Evolutionary conservation across 2,888 invertebrate genomes (phyloP), one percentile per base, ranked within the genome.

Genomic region (Melinaea marsaeus): DNA sequence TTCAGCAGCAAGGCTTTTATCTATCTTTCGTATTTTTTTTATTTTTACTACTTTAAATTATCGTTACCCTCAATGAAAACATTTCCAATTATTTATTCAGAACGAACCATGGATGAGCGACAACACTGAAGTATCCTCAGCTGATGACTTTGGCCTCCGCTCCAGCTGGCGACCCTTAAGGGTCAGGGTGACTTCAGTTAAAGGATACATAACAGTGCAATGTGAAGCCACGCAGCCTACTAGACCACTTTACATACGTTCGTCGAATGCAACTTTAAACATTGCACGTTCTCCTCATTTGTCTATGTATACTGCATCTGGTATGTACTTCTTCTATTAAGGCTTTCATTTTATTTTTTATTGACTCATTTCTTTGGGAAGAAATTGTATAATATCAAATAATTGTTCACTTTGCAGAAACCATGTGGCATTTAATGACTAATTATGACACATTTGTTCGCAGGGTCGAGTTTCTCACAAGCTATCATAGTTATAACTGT

Each of bases 181-280:
- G 46, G 68, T 88, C 32, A 74, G 81, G 9, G 85, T 88, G 56
- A 79, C 80, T 57, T 78, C 83, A 0, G 69, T 78, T 0, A 74
- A 75, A 51, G 79, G 80, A 0, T 72, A 68, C 68, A 74, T 88
- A 58, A 69, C 74, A 2, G 74, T 89, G 7, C 79, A 85, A 13
- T 90, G 90, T 60, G 88, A 88, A 60, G 89, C 90, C 46, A 84
- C 83, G 35, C 89, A 89, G 74, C 88, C 87, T 0, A 83, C 81
- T 4, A 76, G 78, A 73, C 90, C 90, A 6, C 79, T 82, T 0
- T 84, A 79, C 69, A 70, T 74, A 42, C 76, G 85, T 48, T 70
- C 79, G 0, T 71, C 82, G 1, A 85, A 86, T 62, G 75, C 79
- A 0, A 86, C 77, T 13, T 70, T 90, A 13, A 71, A 82, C 55